Evolutionary conservation across 2,797 vertebrate genomes (phyloP).

Genomic region (Acridotheres tristis): DNA sequence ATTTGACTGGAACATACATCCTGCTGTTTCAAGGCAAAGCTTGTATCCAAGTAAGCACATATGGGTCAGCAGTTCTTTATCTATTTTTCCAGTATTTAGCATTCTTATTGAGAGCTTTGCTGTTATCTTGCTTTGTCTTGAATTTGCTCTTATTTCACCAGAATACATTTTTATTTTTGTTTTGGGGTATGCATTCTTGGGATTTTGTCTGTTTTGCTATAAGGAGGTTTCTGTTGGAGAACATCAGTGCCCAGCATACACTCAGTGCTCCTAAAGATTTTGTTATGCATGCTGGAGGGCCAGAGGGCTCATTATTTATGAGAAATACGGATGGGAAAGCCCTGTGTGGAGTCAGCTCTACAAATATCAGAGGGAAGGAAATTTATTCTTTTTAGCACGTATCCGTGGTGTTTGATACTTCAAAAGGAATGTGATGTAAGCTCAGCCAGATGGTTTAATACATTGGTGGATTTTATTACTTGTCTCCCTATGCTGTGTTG

Average conservation of each 20-base stretch:
- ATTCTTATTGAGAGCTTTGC: background rate
- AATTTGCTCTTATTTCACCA: background rate
- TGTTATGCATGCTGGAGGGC: background rate
- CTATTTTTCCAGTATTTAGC: background rate
- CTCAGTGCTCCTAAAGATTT: background rate
- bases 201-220: background rate
- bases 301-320: background rate
- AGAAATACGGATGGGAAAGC: background rate
- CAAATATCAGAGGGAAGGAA: background rate
- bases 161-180: background rate
- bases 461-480: background rate
- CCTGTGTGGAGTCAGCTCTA: background rate
- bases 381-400: background rate
- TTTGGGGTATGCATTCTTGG: background rate
- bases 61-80: background rate
- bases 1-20: background rate
- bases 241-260: background rate
- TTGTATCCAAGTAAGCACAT: background rate
- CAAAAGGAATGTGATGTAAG: background rate
- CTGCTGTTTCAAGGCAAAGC: background rate
- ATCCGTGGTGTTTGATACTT: background rate
- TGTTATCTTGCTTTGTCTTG: background rate
- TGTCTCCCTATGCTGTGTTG: background rate
- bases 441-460: conserved; percentile 26
- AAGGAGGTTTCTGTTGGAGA: background rate